Conservation (phyloP, 1,140 invertebrate species). For the Conus betulinus region DNA sequence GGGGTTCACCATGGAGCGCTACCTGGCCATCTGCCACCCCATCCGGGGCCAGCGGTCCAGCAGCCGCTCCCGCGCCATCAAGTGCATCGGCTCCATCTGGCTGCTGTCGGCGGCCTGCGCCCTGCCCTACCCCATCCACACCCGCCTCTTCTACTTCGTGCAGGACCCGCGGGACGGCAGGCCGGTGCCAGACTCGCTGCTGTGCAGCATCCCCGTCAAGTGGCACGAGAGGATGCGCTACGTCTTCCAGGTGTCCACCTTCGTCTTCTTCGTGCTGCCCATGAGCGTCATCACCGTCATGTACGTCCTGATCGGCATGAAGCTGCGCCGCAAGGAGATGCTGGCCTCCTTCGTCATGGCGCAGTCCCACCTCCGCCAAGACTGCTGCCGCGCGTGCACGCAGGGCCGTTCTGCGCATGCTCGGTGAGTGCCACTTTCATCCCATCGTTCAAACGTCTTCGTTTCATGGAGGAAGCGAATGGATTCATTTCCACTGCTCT, state of each 20-base stretch:
- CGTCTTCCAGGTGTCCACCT: conserved; percentile 73
- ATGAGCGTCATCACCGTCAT: conserved; percentile 75
- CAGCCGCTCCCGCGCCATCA: conserved; percentile 86
- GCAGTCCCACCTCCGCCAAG: conserved; percentile 37
- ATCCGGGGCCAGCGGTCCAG: conserved; percentile 91
- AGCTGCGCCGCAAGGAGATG: conserved; percentile 59
- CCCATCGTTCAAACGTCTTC: too few relatives aligned
- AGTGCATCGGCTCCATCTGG: conserved; percentile 89
- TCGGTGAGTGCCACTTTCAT: conserved; percentile 58
- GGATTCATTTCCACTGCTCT: too few relatives aligned
- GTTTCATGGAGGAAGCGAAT: too few relatives aligned
- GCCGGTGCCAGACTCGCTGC: conserved; percentile 63
- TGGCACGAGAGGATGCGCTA: conserved; percentile 63
- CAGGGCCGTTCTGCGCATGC: conserved; percentile 70
- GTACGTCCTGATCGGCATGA: conserved; percentile 74
- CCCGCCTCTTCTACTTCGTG: conserved; percentile 64
- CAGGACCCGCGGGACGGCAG: conserved; percentile 42
- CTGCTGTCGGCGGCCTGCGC: conserved; percentile 85
- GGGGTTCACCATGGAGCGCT: conserved; percentile 95
- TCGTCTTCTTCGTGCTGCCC: conserved; percentile 76
- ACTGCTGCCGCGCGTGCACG: conserved; percentile 55
- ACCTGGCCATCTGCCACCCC: conserved; percentile 95
- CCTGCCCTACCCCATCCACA: conserved; percentile 80
- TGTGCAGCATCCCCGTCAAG: conserved; percentile 69
- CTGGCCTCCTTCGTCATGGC: conserved; percentile 41